phyloP scores from a whole-genome alignment of 2,113 vertebrate genomes.

The Tretioscincus oriximinensis region DNA sequence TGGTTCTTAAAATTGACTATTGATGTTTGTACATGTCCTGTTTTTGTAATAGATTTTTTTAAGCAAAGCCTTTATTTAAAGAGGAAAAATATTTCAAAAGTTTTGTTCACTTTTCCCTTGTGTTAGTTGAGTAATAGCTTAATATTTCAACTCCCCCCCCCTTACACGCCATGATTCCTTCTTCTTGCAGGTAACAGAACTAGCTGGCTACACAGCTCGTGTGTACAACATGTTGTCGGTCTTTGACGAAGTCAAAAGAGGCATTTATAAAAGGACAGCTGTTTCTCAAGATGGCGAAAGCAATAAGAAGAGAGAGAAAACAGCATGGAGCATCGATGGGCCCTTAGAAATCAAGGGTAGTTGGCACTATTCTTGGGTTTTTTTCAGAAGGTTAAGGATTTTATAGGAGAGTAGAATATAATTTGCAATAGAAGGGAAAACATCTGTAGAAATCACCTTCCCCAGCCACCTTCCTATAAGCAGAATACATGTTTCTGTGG shows the following conservation, averaged over 20 bases:
- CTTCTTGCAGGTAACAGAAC: constrained; percentile 86
- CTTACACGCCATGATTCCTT: neutral
- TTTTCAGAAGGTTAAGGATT: constrained; percentile 6
- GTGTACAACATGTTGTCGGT: constrained; percentile 96
- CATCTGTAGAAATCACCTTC: neutral
- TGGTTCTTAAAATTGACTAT: no score
- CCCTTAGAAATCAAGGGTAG: constrained; percentile 91
- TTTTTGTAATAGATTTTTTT: no score
- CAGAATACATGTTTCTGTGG: no score
- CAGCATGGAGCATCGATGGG: constrained; percentile 78
- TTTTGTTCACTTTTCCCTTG: no score
- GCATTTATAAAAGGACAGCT: constrained; percentile 88
- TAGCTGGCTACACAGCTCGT: constrained; percentile 94
- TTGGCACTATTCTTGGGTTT: neutral
- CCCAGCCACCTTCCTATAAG: neutral
- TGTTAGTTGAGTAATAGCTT: no score
- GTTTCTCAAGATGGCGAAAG: constrained; percentile 67
- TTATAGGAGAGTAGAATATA: neutral
- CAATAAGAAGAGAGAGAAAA: constrained; percentile 68
- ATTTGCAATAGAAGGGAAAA: neutral
- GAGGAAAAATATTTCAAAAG: no score
- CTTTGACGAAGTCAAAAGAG: constrained; percentile 93
- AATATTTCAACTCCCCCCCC: no score
- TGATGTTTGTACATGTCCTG: no score
- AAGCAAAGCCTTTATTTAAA: no score